Evolutionary conservation across 2,888 invertebrate genomes (phyloP).

Genomic region (Eledona agricola): DNA sequence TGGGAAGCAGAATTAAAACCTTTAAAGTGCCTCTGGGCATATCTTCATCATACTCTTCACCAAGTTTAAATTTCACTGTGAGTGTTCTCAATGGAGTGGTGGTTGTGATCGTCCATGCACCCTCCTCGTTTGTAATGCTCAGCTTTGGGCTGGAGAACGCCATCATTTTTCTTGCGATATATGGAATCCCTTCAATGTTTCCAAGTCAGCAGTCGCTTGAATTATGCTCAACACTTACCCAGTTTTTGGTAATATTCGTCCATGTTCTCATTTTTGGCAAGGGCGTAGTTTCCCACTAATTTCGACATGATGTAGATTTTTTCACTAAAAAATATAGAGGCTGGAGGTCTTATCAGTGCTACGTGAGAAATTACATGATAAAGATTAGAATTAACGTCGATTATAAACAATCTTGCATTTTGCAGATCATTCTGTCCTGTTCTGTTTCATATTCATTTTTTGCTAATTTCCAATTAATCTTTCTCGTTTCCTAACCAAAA

Average conservation of each 20-base stretch:
- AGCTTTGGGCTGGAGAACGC: constrained; percentile 68
- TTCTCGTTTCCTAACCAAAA: no score
- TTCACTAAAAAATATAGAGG: constrained; percentile 4
- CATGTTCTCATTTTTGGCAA: constrained; percentile 72
- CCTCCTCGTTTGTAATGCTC: constrained; percentile 67
- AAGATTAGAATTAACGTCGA: no score
- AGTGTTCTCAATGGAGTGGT: constrained; percentile 67
- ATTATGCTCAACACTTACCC: constrained; percentile 62
- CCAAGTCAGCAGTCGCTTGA: not conserved
- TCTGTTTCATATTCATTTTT: no score
- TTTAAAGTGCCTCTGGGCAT: constrained; percentile 69
- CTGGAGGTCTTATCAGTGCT: constrained; percentile 20
- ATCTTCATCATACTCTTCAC: constrained; percentile 71
- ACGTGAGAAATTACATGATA: constrained; percentile 7
- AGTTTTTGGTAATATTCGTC: constrained; percentile 71
- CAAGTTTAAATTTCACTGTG: constrained; percentile 67
- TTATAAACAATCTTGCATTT: no score
- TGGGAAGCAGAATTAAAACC: constrained; percentile 48
- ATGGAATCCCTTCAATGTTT: constrained; percentile 68
- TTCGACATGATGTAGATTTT: constrained; percentile 63
- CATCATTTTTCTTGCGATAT: constrained; percentile 73
- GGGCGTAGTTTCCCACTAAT: constrained; percentile 70
- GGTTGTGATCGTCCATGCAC: constrained; percentile 68
- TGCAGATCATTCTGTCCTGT: no score
- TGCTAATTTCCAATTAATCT: no score